Base-by-base conservation (phyloP, 1,140 invertebrate genomes). In the Drosophila aff. region DNA sequence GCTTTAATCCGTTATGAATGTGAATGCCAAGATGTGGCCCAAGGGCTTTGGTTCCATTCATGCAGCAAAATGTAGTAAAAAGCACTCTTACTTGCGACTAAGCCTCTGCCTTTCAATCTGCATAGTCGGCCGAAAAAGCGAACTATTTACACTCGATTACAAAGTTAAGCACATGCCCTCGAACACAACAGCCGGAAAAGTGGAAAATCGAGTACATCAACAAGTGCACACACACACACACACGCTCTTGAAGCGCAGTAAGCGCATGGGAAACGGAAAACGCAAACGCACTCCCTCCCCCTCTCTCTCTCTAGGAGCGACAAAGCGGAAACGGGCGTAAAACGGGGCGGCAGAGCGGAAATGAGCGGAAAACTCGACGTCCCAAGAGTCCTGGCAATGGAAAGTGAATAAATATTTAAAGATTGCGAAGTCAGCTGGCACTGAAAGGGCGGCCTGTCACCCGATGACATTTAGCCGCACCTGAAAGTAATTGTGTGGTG, bases 291-390 rank as follows among this genome's bases (percentile, higher is more conserved):
- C 31, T 21, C 33, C 23, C 53, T 44, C 31, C 21, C n/a, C 23
- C 23, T 23, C 26, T 28, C 28, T 28, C 28, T 7, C 28, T 15
- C 7, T 28, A 0, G 10, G 15, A 46, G 44, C 33, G 52, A 11
- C 50, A 53, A 31, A 26, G 33, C 18, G 46, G 53, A 80, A 61
- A 36, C 10, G 62, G 47, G 62, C 21, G 21, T 33, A 55, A 26
- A 58, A 38, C 43, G 64, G 63, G 66, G 80, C 68, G 76, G 44
- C 68, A 75, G 57, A 47, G 65, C 81, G 74, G 62, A 89, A 89
- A 82, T 74, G 59, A 71, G 79, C 41, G 18, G 57, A 77, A 87
- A 82, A 89, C 79, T 87, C 53, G 40, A 31, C 36, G 36, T 40
- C 50, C 26, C 68, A 26, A 49, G 66, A 21, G 44, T 8, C 10